Base-by-base conservation (phyloP, 2,888 invertebrate genomes). In the Drosophila ezoana region DNA sequence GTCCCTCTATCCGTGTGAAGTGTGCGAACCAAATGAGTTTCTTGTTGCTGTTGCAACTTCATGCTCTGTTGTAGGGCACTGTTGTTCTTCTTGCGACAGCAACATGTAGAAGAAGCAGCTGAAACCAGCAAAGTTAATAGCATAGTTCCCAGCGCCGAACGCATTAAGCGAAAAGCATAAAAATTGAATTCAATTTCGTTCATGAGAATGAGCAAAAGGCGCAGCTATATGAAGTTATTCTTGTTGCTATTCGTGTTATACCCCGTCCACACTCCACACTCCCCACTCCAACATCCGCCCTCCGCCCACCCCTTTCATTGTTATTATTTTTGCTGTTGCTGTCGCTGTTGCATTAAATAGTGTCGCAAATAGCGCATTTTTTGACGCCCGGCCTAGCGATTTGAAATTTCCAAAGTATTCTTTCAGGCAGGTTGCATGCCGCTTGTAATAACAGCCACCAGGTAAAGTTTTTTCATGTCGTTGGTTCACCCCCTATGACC, bases 311-410 rank as follows among this genome's bases (percentile, higher is more conserved):
- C 13, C 8, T 32, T 8, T 16, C 18, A 41, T 18, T 44, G 13
- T 38, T 67, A 41, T 28, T 49, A 23, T 18, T 64, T 16, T 33
- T 63, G 40, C 38, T 51, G 47, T 23, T 60, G 33, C 45, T 75
- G 61, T 53, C 64, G 58, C 58, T 48, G 64, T 47, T 43, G 72
- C 76, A 72, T 76, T 79, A 72, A 79, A 82, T 68, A 76, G 83
- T 79, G 83, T 80, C 80, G 80, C 58, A 64, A 80, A 83, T 80
- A 69, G 83, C 66, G 77, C 77, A 79, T 61, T 79, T 82, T 76
- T 76, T 58, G 65, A 72, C 79, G 80, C 83, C 77, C 43, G 40
- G 13, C 45, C 52, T 37, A 40, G 14, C 49, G 49, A 35, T 41
- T 33, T 28, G 33, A 37, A 68, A 48, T 52, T 53, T 38, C 32